Conservation (phyloP, 2,888 invertebrate species). For the Caenorhabditis wallacei region DNA sequence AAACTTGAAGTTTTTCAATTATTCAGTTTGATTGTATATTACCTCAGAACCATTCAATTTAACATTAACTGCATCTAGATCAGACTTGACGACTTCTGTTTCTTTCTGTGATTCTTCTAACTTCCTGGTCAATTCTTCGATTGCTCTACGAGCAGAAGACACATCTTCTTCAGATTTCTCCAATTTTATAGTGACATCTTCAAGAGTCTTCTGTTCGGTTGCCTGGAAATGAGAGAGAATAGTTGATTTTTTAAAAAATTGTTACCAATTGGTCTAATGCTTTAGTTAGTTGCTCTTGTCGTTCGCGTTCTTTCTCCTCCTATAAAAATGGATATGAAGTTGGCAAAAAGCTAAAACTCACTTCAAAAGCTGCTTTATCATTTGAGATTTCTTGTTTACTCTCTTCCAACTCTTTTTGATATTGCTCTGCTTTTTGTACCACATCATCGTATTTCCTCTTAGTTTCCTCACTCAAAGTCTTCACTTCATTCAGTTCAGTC, state of each 20-base stretch:
- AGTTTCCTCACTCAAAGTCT: slow-evolving; percentile 50
- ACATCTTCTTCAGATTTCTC: slow-evolving; percentile 39
- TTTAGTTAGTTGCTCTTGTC: slow-evolving; percentile 39
- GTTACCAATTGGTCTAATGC: slow-evolving; percentile 45
- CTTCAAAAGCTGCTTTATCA: slow-evolving; percentile 41
- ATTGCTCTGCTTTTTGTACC: slow-evolving; percentile 31
- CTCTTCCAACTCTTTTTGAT: slow-evolving; percentile 44
- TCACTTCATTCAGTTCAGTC: slow-evolving; percentile 55
- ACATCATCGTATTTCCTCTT: slow-evolving; percentile 55
- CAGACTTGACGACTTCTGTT: slow-evolving; percentile 22
- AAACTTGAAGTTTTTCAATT: slow-evolving; percentile 2
- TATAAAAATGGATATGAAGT: neutral
- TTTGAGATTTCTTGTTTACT: slow-evolving; percentile 19
- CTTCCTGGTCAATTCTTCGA: slow-evolving; percentile 35
- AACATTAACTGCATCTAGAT: slow-evolving; percentile 52
- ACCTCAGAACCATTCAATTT: slow-evolving; percentile 57
- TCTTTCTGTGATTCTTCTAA: slow-evolving; percentile 45
- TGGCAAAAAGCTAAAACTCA: neutral
- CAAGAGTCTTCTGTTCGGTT: slow-evolving; percentile 22
- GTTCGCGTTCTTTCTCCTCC: slow-evolving; percentile 41
- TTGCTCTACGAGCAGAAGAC: slow-evolving; percentile 5
- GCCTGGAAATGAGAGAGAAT: slow-evolving; percentile 5
- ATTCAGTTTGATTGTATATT: neutral
- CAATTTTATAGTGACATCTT: slow-evolving; percentile 32
- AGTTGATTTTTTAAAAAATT: neutral